Conservation (phyloP, 2,797 vertebrate species). For the Gymnothorax reevesii region DNA sequence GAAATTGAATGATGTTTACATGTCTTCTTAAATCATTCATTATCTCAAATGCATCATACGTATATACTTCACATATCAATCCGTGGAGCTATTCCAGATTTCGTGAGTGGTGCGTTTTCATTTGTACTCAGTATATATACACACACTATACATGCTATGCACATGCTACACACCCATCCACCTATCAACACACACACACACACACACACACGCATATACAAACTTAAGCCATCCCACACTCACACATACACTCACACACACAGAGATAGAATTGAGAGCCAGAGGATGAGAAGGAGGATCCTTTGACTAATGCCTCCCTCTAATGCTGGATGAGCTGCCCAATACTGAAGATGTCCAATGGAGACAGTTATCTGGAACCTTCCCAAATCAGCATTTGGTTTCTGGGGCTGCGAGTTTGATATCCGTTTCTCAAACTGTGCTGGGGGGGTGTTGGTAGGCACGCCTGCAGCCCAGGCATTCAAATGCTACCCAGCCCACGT, state of each 20-base stretch:
- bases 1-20: no score
- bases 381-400: not conserved
- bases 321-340: conserved; percentile 4
- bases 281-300: conserved; percentile 30
- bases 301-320: conserved; percentile 7
- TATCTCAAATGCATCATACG: no score
- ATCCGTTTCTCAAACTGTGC: not conserved
- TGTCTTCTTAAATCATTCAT: no score
- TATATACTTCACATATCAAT: no score
- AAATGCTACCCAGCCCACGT: not conserved
- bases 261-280: conserved; percentile 18
- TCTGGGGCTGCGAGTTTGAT: not conserved
- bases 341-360: conserved; percentile 5
- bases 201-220: not conserved
- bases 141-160: conserved; percentile 51
- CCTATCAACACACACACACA: no score
- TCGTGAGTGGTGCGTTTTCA: no score
- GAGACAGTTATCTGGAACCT: not conserved
- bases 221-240: not conserved
- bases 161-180: conserved; percentile 7
- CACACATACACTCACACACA: not conserved
- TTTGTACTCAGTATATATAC: no score
- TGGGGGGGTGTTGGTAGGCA: not conserved
- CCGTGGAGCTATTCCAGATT: no score
- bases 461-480: not conserved